phyloP scores from a whole-genome alignment of 2,797 vertebrate genomes.

The Odontamblyopus rebecca region DNA sequence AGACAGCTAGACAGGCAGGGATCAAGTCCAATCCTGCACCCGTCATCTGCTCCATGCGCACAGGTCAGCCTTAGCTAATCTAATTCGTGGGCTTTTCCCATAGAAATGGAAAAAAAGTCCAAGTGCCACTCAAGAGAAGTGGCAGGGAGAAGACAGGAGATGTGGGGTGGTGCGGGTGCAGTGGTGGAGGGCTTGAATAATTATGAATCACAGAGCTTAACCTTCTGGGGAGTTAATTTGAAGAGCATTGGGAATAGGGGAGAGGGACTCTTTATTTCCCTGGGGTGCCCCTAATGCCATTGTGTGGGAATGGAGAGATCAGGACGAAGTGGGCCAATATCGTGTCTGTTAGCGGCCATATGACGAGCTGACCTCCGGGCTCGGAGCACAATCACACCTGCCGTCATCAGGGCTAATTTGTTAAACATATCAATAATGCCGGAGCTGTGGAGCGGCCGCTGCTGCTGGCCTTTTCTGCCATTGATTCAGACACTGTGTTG shows the following conservation, averaged over 20 bases:
- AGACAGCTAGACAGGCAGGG: constrained; percentile 81
- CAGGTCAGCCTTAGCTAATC: constrained; percentile 82
- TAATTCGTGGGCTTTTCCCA: constrained; percentile 77
- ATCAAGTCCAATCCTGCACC: constrained; percentile 80
- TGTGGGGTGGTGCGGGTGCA: constrained; percentile 59
- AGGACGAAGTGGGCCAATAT: constrained; percentile 80
- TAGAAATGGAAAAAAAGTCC: constrained; percentile 56
- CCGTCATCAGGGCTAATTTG: constrained; percentile 81
- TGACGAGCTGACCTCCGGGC: constrained; percentile 79
- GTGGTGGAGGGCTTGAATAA: constrained; percentile 76
- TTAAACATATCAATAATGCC: constrained; percentile 84
- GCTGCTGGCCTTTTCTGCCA: constrained; percentile 64
- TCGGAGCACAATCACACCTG: constrained; percentile 78
- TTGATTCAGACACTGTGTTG: constrained; percentile 58
- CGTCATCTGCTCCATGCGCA: constrained; percentile 73
- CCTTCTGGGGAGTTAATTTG: constrained; percentile 85
- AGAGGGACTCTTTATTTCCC: constrained; percentile 83
- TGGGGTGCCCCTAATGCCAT: constrained; percentile 81
- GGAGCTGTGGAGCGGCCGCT: constrained; percentile 8
- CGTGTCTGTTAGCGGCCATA: constrained; percentile 83
- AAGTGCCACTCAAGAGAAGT: constrained; percentile 81
- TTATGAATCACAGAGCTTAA: constrained; percentile 84
- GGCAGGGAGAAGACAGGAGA: constrained; percentile 55
- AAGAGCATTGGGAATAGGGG: constrained; percentile 76
- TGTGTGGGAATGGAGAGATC: constrained; percentile 85